Conservation (phyloP, 2,113 vertebrate species). For the Corythoichthys intestinalis region DNA sequence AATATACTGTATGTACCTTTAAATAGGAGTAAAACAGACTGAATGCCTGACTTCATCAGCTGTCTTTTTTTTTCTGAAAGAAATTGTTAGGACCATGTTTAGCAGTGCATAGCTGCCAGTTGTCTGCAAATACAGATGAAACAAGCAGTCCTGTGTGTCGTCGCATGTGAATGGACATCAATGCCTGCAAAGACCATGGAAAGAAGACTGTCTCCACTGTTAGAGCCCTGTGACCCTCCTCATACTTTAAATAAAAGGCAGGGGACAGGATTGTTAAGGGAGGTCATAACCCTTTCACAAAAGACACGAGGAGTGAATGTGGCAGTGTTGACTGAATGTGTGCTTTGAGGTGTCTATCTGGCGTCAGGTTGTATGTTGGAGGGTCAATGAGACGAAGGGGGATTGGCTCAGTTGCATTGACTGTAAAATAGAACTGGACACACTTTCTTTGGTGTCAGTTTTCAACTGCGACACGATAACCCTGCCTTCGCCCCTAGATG, state of each 20-base stretch:
- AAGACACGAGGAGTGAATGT: slow-evolving; percentile 38
- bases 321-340: slow-evolving; percentile 29
- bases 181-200: slow-evolving; percentile 39
- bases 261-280: slow-evolving; percentile 19
- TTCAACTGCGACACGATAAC: too few species aligned
- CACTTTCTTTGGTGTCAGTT: too few species aligned
- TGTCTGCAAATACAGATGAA: slow-evolving; percentile 53
- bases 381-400: neutral
- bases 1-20: neutral
- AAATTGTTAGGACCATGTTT: slow-evolving; percentile 23
- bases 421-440: too few species aligned
- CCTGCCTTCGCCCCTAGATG: too few species aligned
- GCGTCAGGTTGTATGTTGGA: neutral
- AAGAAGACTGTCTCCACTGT: slow-evolving; percentile 43
- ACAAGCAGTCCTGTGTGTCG: slow-evolving; percentile 57
- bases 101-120: slow-evolving; percentile 27
- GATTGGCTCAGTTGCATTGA: neutral
- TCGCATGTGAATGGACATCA: slow-evolving; percentile 33
- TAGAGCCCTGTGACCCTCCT: slow-evolving; percentile 15
- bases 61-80: slow-evolving; percentile 25
- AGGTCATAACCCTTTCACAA: slow-evolving; percentile 38
- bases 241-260: slow-evolving; percentile 45
- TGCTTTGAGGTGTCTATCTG: slow-evolving; percentile 5
- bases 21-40: slow-evolving; percentile 7
- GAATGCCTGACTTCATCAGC: slow-evolving; percentile 16